Evolutionary conservation across 2,888 invertebrate species (phyloP), one percentile per base, ranked within the genome.

Genomic region (Tanypteryx hageni): DNA sequence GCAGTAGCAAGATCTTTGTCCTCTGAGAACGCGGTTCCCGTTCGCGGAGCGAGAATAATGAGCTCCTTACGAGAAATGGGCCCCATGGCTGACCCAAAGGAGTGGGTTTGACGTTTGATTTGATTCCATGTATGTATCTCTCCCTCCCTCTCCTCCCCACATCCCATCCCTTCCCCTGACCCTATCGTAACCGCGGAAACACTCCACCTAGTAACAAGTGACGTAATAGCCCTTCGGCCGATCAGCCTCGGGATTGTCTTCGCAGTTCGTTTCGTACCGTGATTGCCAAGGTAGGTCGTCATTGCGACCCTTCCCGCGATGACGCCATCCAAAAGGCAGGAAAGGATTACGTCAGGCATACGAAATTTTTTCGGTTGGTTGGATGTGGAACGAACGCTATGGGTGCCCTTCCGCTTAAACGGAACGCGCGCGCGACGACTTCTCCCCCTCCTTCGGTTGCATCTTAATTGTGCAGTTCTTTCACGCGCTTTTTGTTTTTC

Each of bases 271-370:
- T 44, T 44, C 44, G 44, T 44, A 44, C 44, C 44, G 44, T 57
- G 4, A 56, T 18, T 57, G 61, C 86, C 61, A 9, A 61, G 85
- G 31, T 22, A 61, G 7, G 61, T 16, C 86, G 86, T 31, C 61
- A 86, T 61, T 59, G 11, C 59, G 44, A 57, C 86, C 86, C 18
- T 86, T 86, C 61, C 31, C 61, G 27, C 86, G 86, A 86, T 86
- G 86, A 86, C 86, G 61, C 31, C 86, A 86, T 61, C 61, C 31
- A 14, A 13, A 56, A 27, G 82, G 27, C 44, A 14, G 82, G 44
- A 82, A 83, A 18, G 31, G 83, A 18, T 83, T 83, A 44, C 83
- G 83, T 83, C 83, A 83, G 44, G 44, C 44, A 44, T 44, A 44
- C 44, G 44, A 44, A 44, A 44, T 7, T 22, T 68, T 68, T 68